Evolutionary conservation across 2,888 invertebrate species (phyloP).

Genomic region (Heteromurus nitidus): DNA sequence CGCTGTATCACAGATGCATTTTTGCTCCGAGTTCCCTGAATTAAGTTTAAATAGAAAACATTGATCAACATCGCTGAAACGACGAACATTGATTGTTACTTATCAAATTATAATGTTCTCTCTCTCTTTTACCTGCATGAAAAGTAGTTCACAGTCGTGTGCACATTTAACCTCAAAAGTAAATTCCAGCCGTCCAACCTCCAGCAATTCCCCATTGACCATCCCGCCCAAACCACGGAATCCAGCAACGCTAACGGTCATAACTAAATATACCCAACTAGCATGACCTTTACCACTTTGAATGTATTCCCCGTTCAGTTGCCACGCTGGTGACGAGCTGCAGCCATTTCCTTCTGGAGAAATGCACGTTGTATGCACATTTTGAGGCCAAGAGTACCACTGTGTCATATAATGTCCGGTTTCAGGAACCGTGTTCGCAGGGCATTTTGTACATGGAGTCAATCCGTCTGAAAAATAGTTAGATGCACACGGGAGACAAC

Average conservation of each 20-base stretch:
- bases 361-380: slow-evolving; percentile 77
- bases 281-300: slow-evolving; percentile 77
- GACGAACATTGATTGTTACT: no score
- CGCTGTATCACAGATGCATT: slow-evolving; percentile 76
- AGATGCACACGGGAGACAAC: slow-evolving; percentile 77
- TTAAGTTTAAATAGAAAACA: neutral
- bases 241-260: slow-evolving; percentile 77
- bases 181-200: slow-evolving; percentile 77
- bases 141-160: slow-evolving; percentile 78
- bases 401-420: slow-evolving; percentile 74
- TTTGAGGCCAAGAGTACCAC: slow-evolving; percentile 73
- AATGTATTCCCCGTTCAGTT: slow-evolving; percentile 77
- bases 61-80: neutral
- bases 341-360: slow-evolving; percentile 75
- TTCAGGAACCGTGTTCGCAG: slow-evolving; percentile 78
- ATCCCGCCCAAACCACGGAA: slow-evolving; percentile 76
- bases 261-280: slow-evolving; percentile 77
- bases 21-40: slow-evolving; percentile 75
- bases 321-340: slow-evolving; percentile 77
- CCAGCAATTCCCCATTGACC: slow-evolving; percentile 75
- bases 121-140: slow-evolving; percentile 78
- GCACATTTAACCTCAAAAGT: slow-evolving; percentile 78
- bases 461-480: slow-evolving; percentile 76
- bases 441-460: slow-evolving; percentile 76
- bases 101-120: neutral